A percentile compares a stretch with the other conserved stretches of the same genome.
Evolutionary conservation across 2,888 invertebrate species (phyloP).

Genomic region (Agrypnus murinus): DNA sequence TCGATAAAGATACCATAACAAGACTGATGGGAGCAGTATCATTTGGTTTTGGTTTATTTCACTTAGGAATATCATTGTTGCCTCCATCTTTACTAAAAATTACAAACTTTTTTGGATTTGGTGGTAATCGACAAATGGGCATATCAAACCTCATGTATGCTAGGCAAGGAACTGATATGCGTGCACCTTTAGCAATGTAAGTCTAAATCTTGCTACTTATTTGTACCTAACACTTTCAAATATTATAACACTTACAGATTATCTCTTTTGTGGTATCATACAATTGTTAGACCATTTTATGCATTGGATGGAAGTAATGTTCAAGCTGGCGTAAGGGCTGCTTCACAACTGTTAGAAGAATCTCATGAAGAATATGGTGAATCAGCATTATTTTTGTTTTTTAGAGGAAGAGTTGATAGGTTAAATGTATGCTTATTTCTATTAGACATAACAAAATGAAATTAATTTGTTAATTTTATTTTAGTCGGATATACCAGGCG

Average conservation of each 20-base stretch:
- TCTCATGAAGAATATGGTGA: slow-evolving; percentile 74
- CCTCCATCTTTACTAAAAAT: slow-evolving; percentile 77
- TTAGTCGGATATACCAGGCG: slow-evolving; percentile 76
- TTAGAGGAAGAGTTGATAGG: slow-evolving; percentile 77
- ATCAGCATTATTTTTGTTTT: slow-evolving; percentile 80
- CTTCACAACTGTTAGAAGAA: slow-evolving; percentile 73
- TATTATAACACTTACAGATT: slow-evolving; percentile 67
- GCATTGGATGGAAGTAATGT: slow-evolving; percentile 78
- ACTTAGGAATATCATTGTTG: slow-evolving; percentile 79
- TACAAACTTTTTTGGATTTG: slow-evolving; percentile 80
- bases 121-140: slow-evolving; percentile 76
- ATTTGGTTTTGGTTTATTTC: slow-evolving; percentile 82
- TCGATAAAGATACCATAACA: slow-evolving; percentile 73
- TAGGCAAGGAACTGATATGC: slow-evolving; percentile 78
- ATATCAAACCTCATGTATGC: slow-evolving; percentile 77
- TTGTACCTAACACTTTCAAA: too few species aligned
- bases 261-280: slow-evolving; percentile 80
- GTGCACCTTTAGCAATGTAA: slow-evolving; percentile 80
- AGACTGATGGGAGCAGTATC: slow-evolving; percentile 80
- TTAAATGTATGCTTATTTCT: slow-evolving; percentile 73
- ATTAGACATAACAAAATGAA: slow-evolving; percentile 13
- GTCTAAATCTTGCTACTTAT: slow-evolving; percentile 55
- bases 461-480: slow-evolving; percentile 54
- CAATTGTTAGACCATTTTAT: slow-evolving; percentile 80
- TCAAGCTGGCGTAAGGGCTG: slow-evolving; percentile 75